These are phyloP conservation scores for Ypsolopha sequella DNA, from an alignment of 2,888 invertebrate genomes.

Conservation along the genomic window DNA sequence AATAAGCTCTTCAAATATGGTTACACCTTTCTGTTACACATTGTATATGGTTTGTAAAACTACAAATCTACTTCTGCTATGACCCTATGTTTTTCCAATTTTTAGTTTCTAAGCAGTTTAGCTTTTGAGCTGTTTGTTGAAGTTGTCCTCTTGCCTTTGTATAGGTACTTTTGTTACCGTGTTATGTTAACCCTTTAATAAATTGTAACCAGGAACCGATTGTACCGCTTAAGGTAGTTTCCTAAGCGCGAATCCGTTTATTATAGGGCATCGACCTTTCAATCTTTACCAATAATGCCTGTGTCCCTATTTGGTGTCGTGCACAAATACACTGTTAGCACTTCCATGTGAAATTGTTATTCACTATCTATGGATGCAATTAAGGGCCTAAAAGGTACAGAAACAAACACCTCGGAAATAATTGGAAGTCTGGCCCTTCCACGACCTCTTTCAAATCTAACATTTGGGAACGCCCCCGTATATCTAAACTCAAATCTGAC, in stretches of 20 bases:
- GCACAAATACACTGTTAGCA: constrained; percentile 4
- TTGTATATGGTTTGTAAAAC: too few species aligned
- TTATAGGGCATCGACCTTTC: constrained; percentile 1
- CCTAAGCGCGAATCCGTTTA: background rate
- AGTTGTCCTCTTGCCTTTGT: too few species aligned
- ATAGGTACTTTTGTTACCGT: too few species aligned
- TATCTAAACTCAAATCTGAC: background rate
- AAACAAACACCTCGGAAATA: background rate
- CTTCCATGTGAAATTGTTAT: constrained; percentile 2
- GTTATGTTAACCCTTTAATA: too few species aligned
- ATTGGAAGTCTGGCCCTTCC: background rate
- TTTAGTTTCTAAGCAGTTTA: too few species aligned
- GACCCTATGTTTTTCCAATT: too few species aligned
- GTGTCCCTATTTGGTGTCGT: background rate
- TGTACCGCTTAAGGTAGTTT: background rate
- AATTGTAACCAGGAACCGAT: too few species aligned
- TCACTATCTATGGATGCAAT: constrained; percentile 1
- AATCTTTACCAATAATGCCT: background rate
- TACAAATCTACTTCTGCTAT: too few species aligned
- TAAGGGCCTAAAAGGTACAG: constrained; percentile 1
- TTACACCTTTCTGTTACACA: too few species aligned
- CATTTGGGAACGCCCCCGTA: background rate
- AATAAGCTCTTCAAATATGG: too few species aligned
- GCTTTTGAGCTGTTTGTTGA: too few species aligned
- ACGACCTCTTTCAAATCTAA: background rate